Conservation (phyloP, 1,140 invertebrate genomes). For the Drosophila tropicalis region DNA sequence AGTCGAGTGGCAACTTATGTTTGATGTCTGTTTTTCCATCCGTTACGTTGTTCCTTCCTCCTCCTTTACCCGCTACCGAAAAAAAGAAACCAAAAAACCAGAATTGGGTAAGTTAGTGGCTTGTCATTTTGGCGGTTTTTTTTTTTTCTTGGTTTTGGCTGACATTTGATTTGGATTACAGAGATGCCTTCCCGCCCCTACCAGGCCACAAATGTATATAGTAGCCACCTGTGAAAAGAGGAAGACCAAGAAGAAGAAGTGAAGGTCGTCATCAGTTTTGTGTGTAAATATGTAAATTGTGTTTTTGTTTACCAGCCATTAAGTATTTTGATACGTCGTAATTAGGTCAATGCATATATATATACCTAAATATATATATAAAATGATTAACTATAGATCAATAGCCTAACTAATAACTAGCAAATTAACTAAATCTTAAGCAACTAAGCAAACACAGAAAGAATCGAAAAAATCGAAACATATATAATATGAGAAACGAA, state of each 20-base stretch:
- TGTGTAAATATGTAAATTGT: conserved; percentile 73
- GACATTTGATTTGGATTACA: conserved; percentile 22
- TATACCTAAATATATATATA: conserved; percentile 29
- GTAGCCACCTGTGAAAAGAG: too few species aligned
- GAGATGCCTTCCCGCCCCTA: background rate
- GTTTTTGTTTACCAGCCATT: conserved; percentile 72
- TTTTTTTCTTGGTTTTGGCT: conserved; percentile 13
- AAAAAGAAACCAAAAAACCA: conserved; percentile 8
- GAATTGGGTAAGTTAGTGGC: conserved; percentile 31
- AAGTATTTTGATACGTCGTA: conserved; percentile 82
- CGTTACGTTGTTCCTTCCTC: conserved; percentile 5
- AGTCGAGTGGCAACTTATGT: conserved; percentile 67
- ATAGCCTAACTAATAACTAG: conserved; percentile 23
- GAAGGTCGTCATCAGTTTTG: conserved; percentile 42
- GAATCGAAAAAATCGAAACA: conserved; percentile 33
- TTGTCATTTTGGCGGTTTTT: conserved; percentile 7
- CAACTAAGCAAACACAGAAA: conserved; percentile 9
- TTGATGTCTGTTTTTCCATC: conserved; percentile 58
- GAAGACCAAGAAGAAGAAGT: too few species aligned
- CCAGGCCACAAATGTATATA: conserved; percentile 24
- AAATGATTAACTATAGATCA: conserved; percentile 17
- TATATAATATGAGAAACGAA: conserved; percentile 55
- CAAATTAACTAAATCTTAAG: conserved; percentile 40
- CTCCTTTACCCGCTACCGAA: background rate
- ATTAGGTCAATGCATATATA: conserved; percentile 40